Base-by-base conservation (phyloP, 2,113 vertebrate species). In the Anthoscopus minutus region DNA sequence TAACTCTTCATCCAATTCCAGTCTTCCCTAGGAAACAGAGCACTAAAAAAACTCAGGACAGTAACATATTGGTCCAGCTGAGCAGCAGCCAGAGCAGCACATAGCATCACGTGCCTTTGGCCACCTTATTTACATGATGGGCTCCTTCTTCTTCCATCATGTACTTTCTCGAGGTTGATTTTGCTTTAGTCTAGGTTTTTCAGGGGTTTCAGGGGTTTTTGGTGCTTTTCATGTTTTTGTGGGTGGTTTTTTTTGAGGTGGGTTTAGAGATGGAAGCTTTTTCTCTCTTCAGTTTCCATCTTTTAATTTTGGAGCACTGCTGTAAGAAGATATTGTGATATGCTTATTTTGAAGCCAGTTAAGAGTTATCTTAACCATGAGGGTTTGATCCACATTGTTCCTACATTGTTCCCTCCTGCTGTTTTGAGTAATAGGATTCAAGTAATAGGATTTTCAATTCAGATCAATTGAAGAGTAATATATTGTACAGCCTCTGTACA, bases 81-180 rank as follows among this genome's bases (percentile, higher is more conserved):
- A 72, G 31, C 25, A 85, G 37, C 35, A 74, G 20, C 5, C 40
- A 61, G 23, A 81, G 45, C 12, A 64, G 8, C 25, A 67, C 1
- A 0, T 0, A 62, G 8, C 2, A 71, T 11, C 5, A 9, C 3
- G 51, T 28, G 48, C 7, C 30, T 47, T 13, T 33, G 23, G 27
- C 7, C 13, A 60, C 9, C 21, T 44, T 24, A 60, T 47, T 88
- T 82, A 15, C 57, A 47, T 17, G 2, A 25, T 2, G 60, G 15
- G 9, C 9, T 17, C 23, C 19, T 30, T 31, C 31, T 81, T 62
- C 24, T 81, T 45, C 25, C 5, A 54, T 28, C 27, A 10, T 2
- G 5, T 45, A 9, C 31, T 61, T 67, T 50, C 22, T 33, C 40
- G 28, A 16, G 14, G 11, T 47, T 53, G 30, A 22, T 47, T 67